These are phyloP conservation scores for Alcedo atthis DNA, from an alignment of 2,797 vertebrate genomes.

Conservation along the genomic window DNA sequence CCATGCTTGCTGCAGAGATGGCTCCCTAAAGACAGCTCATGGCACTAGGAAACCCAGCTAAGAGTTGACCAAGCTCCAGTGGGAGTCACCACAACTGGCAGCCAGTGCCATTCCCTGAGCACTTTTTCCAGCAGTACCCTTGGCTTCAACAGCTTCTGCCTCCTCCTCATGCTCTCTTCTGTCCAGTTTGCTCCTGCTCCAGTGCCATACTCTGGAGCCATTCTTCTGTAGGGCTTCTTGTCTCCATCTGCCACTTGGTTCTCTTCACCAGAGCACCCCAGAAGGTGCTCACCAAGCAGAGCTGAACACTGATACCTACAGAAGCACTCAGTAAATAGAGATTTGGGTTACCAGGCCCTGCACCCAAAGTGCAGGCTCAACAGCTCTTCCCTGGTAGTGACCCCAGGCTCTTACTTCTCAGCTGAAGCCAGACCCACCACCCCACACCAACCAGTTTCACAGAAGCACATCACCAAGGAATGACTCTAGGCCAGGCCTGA, in stretches of 20 bases:
- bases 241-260: background rate
- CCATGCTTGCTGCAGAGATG: background rate
- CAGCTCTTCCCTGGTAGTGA: background rate
- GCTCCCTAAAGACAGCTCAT: background rate
- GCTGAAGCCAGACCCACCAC: background rate
- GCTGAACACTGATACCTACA: background rate
- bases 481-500: background rate
- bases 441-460: background rate
- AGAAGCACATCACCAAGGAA: background rate
- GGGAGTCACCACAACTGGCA: accelerated
- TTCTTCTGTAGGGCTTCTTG: background rate
- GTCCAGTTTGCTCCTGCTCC: background rate
- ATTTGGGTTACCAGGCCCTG: accelerated
- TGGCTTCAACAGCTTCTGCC: background rate
- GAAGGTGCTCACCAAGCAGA: background rate
- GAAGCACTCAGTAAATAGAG: background rate
- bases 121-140: background rate
- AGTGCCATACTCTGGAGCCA: background rate
- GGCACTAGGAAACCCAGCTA: background rate
- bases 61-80: background rate
- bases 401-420: background rate
- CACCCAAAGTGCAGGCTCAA: background rate
- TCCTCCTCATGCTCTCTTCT: accelerated
- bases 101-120: background rate
- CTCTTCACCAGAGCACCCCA: accelerated